phyloP scores from a whole-genome alignment of 2,797 vertebrate genomes.

The Trachops cirrhosus region DNA sequence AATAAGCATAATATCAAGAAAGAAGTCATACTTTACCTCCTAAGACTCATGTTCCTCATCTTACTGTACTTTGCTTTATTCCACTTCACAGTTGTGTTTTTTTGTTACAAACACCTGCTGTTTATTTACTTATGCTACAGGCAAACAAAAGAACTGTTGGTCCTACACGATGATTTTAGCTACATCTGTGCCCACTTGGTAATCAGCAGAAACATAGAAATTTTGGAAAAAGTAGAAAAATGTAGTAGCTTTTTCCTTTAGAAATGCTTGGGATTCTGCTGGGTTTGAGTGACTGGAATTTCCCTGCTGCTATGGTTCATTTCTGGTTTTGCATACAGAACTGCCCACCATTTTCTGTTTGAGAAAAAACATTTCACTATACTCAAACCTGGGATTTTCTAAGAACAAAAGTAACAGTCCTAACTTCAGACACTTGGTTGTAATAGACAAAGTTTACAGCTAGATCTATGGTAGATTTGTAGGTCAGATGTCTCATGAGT shows the following conservation, averaged over 20 bases:
- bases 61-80: background rate
- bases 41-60: background rate
- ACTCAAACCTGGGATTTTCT: background rate
- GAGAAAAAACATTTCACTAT: constrained; percentile 14
- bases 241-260: background rate
- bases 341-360: constrained; percentile 31
- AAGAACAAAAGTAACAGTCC: background rate
- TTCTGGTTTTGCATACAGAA: constrained; percentile 25
- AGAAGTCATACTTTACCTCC: background rate
- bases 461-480: background rate
- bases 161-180: background rate
- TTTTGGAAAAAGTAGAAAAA: constrained; percentile 27
- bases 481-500: background rate
- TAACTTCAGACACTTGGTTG: background rate
- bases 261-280: background rate
- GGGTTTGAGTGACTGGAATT: background rate
- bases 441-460: background rate
- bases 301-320: background rate
- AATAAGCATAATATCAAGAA: background rate
- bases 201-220: background rate
- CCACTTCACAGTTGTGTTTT: background rate
- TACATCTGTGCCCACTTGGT: background rate
- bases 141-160: constrained; percentile 37
- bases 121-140: constrained; percentile 41
- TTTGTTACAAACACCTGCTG: background rate